phyloP scores from a whole-genome alignment of 2,113 vertebrate species.

The Chloropsis cyanopogon region DNA sequence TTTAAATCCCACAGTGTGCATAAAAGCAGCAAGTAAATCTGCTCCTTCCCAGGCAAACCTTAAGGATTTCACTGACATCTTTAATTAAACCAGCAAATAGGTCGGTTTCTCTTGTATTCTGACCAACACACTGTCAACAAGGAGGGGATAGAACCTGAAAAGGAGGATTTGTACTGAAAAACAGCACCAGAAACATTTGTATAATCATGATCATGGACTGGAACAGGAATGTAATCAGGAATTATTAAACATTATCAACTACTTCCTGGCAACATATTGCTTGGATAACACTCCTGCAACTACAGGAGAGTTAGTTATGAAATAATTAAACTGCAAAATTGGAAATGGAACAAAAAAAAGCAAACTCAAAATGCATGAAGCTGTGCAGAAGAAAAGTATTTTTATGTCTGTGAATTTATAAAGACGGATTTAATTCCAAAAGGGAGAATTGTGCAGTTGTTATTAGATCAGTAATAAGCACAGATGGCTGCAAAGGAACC shows the following conservation, averaged over 20 bases:
- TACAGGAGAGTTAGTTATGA: constrained; percentile 31
- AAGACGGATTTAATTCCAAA: background rate
- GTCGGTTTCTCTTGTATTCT: constrained; percentile 49
- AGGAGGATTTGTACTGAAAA: constrained; percentile 63
- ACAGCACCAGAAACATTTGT: constrained; percentile 62
- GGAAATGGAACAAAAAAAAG: background rate
- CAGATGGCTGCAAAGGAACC: constrained; percentile 34
- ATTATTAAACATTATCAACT: constrained; percentile 56
- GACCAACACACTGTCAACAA: constrained; percentile 47
- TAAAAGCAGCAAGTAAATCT: constrained; percentile 65
- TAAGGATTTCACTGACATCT: constrained; percentile 59
- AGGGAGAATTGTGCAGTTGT: background rate
- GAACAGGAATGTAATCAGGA: constrained; percentile 57
- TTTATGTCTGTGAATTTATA: background rate
- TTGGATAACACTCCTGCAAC: background rate
- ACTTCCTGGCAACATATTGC: constrained; percentile 50
- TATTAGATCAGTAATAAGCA: constrained; percentile 27
- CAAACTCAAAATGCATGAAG: background rate
- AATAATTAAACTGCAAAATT: constrained; percentile 27
- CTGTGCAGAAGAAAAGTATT: background rate
- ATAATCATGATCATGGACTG: constrained; percentile 53
- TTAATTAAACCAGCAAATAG: constrained; percentile 71
- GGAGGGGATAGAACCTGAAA: constrained; percentile 28
- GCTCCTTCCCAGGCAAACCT: constrained; percentile 53
- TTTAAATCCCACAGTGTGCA: constrained; percentile 60